Conservation (phyloP, 2,888 invertebrate genomes). For the Agapostemon virescens region DNA sequence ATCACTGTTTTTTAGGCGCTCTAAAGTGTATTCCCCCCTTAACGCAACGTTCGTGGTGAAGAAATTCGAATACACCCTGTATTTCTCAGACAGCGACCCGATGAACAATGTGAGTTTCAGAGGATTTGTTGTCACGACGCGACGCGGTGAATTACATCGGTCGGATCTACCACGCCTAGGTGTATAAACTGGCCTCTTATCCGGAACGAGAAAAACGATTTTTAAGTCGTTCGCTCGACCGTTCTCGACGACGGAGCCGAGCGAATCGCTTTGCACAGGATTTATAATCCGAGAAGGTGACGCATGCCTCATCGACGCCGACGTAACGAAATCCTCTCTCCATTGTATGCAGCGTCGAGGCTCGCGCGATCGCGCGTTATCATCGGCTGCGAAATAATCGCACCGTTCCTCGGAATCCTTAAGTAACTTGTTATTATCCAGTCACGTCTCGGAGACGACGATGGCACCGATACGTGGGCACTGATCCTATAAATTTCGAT, state of each 20-base stretch:
- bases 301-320: conserved; percentile 50
- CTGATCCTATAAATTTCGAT: background rate
- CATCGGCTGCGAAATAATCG: conserved; percentile 36
- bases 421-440: conserved; percentile 43
- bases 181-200: conserved; percentile 48
- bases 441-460: conserved; percentile 2
- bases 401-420: conserved; percentile 24
- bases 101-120: conserved; percentile 59
- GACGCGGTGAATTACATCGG: conserved; percentile 49
- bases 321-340: conserved; percentile 6
- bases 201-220: conserved; percentile 54
- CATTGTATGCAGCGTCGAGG: conserved; percentile 33
- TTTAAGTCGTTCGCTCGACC: conserved; percentile 43
- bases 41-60: background rate
- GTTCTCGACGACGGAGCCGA: conserved; percentile 15
- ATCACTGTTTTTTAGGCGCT: too few relatives aligned
- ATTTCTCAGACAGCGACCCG: conserved; percentile 22
- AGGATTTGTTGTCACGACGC: conserved; percentile 46
- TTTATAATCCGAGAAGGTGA: conserved; percentile 47
- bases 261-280: conserved; percentile 39
- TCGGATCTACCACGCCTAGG: conserved; percentile 63
- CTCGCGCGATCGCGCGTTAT: conserved; percentile 24
- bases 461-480: conserved; percentile 13
- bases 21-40: too few relatives aligned
- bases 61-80: conserved; percentile 17